Base-by-base conservation (phyloP, 2,113 vertebrate genomes). In the Chloroceryle aenea region DNA sequence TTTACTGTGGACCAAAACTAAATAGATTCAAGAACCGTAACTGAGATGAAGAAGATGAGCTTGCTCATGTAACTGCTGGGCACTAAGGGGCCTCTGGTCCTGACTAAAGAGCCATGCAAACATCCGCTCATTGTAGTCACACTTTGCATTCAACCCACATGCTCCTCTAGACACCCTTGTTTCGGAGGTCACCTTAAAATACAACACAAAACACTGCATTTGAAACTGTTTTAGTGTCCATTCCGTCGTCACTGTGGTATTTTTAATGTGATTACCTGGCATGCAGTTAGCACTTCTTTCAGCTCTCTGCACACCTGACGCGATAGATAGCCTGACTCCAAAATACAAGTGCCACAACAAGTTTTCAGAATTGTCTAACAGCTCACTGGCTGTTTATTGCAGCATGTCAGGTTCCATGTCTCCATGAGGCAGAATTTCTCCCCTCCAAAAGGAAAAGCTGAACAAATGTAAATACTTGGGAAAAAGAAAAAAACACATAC, bases 281-380 rank as follows among this genome's bases (percentile, higher is more conserved):
- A 52, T 13, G 36, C 8, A 22, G 23, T 43, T 82, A 80, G 45
- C 36, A 36, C 43, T 79, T 68, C 56, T 40, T 73, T 45, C 84
- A 75, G 67, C 59, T 53, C 56, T 50, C 48, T 29, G 69, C 64
- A 89, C 67, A 92, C 36, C 59, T 6, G 2, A 71, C 32, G 47
- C 3, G 15, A 77, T 59, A 89, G 27, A 77, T 59, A 89, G 25
- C 29, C 52, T 38, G 47, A 48, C 38, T 87, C 59, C 83, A 23
- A 59, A 83, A 56, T 22, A 50, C 50, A 68, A 45, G 30, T 1
- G 1, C 25, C 14, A 64, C n/a, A 59, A 87, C 93, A 95, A 58
- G 43, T 38, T 71, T 80, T 91, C 81, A 89, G 30, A 89, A 64
- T 64, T 78, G 74, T 48, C 90, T 95, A 80, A 96, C 68, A 62